Conservation (phyloP, 2,797 vertebrate genomes). For the Poeciliopsis turneri region DNA sequence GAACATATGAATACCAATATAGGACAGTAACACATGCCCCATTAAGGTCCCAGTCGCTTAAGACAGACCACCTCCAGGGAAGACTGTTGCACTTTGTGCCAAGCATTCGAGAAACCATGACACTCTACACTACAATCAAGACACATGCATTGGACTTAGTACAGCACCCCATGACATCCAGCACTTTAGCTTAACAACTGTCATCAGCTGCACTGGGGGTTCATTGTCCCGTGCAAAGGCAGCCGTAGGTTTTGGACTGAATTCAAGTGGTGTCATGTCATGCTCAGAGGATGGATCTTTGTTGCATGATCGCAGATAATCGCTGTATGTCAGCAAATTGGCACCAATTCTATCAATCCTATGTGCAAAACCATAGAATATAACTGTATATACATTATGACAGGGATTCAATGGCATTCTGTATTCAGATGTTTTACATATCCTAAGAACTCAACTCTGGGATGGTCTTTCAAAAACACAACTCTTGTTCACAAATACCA, state of each 20-base stretch:
- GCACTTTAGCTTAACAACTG: not conserved
- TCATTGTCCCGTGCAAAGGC: not conserved
- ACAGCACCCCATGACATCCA: conserved; percentile 3
- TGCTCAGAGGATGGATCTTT: not conserved
- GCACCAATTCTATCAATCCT: not conserved
- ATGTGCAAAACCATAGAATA: not conserved
- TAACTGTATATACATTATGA: not conserved
- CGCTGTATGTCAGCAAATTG: not conserved
- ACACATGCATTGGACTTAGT: not conserved
- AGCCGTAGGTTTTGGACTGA: not conserved
- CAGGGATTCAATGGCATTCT: not conserved
- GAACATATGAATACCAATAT: not conserved
- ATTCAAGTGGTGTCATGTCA: not conserved
- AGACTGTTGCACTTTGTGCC: not conserved
- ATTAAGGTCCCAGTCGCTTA: not conserved
- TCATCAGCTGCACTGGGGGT: not conserved
- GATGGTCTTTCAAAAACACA: not conserved
- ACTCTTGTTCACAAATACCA: not conserved
- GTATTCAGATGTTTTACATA: not conserved
- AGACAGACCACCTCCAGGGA: not conserved
- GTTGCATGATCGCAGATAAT: not conserved
- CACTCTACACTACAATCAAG: not conserved
- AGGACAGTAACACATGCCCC: not conserved
- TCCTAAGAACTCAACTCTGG: not conserved
- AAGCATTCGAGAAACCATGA: not conserved